A percentile compares a stretch with the other conserved stretches of the same genome.
phyloP scores from a whole-genome alignment of 2,797 vertebrate genomes.

The Enteromius trimaculatus region DNA sequence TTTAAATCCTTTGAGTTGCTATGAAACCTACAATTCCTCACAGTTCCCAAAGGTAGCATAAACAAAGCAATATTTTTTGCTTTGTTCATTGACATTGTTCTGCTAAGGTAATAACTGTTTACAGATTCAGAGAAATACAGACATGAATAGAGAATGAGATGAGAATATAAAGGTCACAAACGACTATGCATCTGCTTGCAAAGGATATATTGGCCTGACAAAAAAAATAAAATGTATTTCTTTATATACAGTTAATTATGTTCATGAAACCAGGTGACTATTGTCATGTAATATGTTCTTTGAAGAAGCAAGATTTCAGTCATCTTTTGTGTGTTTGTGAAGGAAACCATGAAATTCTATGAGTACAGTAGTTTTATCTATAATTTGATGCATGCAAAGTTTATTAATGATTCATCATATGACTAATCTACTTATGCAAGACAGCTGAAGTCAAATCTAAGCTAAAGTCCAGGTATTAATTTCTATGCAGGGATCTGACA shows the following conservation, averaged over 20 bases:
- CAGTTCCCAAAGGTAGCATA: neutral
- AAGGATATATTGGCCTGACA: neutral
- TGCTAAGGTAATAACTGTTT: neutral
- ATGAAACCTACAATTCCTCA: neutral
- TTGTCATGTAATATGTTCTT: neutral
- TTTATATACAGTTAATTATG: neutral
- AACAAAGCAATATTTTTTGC: neutral
- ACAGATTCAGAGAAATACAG: neutral
- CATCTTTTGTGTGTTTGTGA: neutral
- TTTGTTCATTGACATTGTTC: no score
- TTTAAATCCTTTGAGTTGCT: neutral
- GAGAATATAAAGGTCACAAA: conserved; percentile 6
- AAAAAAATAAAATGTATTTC: neutral
- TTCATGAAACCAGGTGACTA: neutral
- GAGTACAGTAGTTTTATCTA: neutral
- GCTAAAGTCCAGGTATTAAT: neutral
- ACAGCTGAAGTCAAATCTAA: conserved; percentile 17
- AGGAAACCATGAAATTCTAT: neutral
- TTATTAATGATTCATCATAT: conserved; percentile 19
- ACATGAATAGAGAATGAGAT: neutral
- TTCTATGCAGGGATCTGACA: conserved; percentile 8
- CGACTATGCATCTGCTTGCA: neutral
- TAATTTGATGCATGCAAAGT: conserved; percentile 25
- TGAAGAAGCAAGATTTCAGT: neutral
- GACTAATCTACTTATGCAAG: conserved; percentile 15